Evolutionary conservation across 1,140 invertebrate species (phyloP).

Genomic region (Zophobas morio): DNA sequence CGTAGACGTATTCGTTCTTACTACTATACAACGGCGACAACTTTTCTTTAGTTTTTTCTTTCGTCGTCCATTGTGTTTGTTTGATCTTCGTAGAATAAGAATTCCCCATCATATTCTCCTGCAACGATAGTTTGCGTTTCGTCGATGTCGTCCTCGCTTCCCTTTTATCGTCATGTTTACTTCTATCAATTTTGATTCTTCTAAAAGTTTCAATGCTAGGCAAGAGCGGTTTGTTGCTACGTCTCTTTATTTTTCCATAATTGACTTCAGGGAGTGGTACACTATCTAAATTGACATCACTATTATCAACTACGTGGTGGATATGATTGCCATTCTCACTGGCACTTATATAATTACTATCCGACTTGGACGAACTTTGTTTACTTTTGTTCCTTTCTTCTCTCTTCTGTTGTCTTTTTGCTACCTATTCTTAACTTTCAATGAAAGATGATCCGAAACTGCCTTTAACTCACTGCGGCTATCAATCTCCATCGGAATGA

Average conservation of each 20-base stretch:
- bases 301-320: slow-evolving; percentile 32
- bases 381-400: slow-evolving; percentile 66
- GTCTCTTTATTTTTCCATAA: slow-evolving; percentile 49
- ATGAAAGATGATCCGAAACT: slow-evolving; percentile 72
- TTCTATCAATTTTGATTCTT: slow-evolving; percentile 47
- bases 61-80: slow-evolving; percentile 22
- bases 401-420: slow-evolving; percentile 69
- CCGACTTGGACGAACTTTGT: slow-evolving; percentile 45
- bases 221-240: slow-evolving; percentile 54
- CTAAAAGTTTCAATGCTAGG: slow-evolving; percentile 57
- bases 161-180: slow-evolving; percentile 39
- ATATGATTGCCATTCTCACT: slow-evolving; percentile 51
- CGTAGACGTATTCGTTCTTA: slow-evolving; percentile 51
- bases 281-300: slow-evolving; percentile 22
- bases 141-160: slow-evolving; percentile 40
- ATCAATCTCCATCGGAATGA: slow-evolving; percentile 70
- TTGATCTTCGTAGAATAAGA: neutral
- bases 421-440: slow-evolving; percentile 71
- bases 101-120: slow-evolving; percentile 13
- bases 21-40: slow-evolving; percentile 44
- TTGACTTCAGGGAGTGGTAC: slow-evolving; percentile 37
- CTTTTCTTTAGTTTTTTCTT: slow-evolving; percentile 42
- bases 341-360: slow-evolving; percentile 55
- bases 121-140: slow-evolving; percentile 36
- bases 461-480: slow-evolving; percentile 59